Evolutionary conservation across 2,113 vertebrate genomes (phyloP).

Genomic region (Phylloscopus whistleri): DNA sequence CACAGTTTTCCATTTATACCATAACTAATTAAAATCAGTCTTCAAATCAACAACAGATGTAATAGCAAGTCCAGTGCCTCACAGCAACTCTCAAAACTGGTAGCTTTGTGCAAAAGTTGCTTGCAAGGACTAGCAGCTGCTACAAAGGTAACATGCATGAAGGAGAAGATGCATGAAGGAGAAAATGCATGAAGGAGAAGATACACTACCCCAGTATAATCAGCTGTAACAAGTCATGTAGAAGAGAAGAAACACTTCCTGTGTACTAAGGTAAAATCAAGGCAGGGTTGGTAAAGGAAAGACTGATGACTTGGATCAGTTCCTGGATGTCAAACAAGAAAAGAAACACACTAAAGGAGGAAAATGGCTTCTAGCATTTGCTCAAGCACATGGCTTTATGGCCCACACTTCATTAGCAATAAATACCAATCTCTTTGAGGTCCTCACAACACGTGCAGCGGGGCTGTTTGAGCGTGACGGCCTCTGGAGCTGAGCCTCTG

Average conservation of each 20-base stretch:
- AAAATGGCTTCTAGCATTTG: not conserved
- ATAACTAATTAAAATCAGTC: constrained; percentile 65
- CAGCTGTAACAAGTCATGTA: not conserved
- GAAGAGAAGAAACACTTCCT: not conserved
- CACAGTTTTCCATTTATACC: constrained; percentile 57
- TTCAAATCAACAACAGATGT: constrained; percentile 61
- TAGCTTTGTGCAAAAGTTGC: not conserved
- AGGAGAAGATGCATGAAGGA: not conserved
- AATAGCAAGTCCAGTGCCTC: not conserved
- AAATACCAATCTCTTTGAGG: not conserved
- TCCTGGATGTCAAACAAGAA: not conserved
- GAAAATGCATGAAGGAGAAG: not conserved
- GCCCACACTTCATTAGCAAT: not conserved
- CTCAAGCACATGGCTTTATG: not conserved
- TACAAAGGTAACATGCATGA: not conserved
- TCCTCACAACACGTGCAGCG: not conserved
- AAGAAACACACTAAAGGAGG: not conserved
- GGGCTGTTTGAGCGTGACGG: not conserved
- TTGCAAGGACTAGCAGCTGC: not conserved
- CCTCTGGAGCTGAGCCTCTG: not conserved
- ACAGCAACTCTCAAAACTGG: not conserved
- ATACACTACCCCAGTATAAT: not conserved
- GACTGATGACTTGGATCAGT: not conserved
- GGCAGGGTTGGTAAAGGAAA: not conserved
- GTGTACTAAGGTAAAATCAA: not conserved